phyloP scores from a whole-genome alignment of 2,113 vertebrate species.

The Gnathochromis pfefferi region DNA sequence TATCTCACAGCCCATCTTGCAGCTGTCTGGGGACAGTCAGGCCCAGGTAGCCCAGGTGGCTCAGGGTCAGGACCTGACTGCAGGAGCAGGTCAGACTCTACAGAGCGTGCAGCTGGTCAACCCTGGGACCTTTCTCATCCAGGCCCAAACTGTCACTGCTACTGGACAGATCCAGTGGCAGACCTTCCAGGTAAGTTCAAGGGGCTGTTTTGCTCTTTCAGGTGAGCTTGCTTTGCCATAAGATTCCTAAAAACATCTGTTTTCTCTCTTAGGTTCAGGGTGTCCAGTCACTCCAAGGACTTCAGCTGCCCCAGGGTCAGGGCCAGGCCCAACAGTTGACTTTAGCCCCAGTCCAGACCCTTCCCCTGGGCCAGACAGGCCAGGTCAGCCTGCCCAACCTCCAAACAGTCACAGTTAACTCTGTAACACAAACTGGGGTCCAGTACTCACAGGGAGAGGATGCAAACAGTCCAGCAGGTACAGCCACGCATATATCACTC shows the following conservation, averaged over 20 bases:
- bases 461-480: conserved; percentile 83
- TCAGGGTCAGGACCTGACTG: conserved; percentile 84
- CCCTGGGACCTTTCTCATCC: conserved; percentile 95
- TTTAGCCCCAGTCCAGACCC: conserved; percentile 91
- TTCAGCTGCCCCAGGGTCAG: conserved; percentile 83
- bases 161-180: conserved; percentile 99
- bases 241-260: neutral
- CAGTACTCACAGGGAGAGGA: conserved; percentile 74
- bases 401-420: conserved; percentile 97
- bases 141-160: conserved; percentile 95
- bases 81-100: conserved; percentile 79
- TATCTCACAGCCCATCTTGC: conserved; percentile 83
- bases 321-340: conserved; percentile 88
- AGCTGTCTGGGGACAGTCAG: conserved; percentile 87
- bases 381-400: conserved; percentile 91
- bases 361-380: conserved; percentile 89
- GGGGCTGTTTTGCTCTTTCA: neutral
- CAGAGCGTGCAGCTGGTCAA: conserved; percentile 97
- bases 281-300: conserved; percentile 96
- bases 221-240: neutral
- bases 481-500: neutral
- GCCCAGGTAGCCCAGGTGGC: conserved; percentile 86
- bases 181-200: conserved; percentile 82
- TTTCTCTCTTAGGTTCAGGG: conserved; percentile 79
- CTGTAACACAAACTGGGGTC: conserved; percentile 83